phyloP scores from a whole-genome alignment of 2,797 vertebrate genomes.

The Coilia nasus region DNA sequence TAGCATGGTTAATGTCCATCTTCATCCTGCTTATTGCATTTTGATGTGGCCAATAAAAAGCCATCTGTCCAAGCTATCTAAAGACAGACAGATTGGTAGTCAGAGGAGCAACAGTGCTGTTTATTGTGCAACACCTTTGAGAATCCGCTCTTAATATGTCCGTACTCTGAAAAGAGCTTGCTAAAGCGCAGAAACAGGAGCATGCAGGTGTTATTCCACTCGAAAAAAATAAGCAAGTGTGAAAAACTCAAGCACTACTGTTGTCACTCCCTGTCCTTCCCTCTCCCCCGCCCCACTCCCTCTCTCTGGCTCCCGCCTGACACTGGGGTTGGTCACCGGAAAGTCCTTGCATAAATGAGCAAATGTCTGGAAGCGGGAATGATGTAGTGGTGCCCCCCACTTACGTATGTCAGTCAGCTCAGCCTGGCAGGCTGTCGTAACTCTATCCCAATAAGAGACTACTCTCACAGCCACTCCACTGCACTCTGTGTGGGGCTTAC shows the following conservation, averaged over 20 bases:
- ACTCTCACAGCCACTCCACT: too few relatives aligned
- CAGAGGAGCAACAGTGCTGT: neutral
- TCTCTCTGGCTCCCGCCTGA: neutral
- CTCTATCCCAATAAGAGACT: neutral
- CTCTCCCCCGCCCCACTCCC: neutral
- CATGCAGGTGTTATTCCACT: too few relatives aligned
- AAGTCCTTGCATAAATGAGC: constrained; percentile 17
- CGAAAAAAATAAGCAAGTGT: too few relatives aligned
- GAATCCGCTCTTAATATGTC: neutral
- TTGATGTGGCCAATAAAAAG: constrained; percentile 17
- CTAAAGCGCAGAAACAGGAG: neutral
- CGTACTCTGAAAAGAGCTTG: neutral
- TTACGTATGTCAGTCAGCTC: neutral
- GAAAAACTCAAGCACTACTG: too few relatives aligned
- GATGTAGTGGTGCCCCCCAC: neutral
- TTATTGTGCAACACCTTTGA: neutral
- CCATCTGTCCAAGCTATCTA: constrained; percentile 11
- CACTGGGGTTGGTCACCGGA: neutral
- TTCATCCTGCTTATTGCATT: constrained; percentile 6
- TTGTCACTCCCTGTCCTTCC: neutral
- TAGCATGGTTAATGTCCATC: constrained; percentile 19
- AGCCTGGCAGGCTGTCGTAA: neutral
- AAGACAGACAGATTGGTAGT: neutral
- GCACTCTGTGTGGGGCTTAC: too few relatives aligned
- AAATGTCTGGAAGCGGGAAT: neutral